Evolutionary conservation across 2,888 invertebrate genomes (phyloP).

Genomic region (Chymomyza fuscimana): DNA sequence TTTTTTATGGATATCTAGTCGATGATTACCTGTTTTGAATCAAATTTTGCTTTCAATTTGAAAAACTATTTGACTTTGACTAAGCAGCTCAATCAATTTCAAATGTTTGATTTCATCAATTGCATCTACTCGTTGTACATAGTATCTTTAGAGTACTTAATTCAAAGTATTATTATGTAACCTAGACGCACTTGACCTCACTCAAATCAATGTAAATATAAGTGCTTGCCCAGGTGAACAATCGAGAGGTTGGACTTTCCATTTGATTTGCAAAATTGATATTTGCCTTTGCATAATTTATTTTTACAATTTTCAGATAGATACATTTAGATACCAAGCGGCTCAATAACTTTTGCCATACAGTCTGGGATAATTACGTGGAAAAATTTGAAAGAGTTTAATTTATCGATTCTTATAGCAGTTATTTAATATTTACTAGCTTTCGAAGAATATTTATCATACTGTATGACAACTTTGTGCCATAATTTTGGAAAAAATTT

Average conservation of each 20-base stretch:
- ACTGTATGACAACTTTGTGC: too few relatives aligned
- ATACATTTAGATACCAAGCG: neutral
- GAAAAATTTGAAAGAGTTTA: neutral
- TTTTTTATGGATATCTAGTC: neutral
- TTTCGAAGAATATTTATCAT: too few relatives aligned
- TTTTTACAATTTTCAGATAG: neutral
- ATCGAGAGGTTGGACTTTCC: neutral
- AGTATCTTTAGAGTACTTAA: neutral
- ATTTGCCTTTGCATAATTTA: neutral
- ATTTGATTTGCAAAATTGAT: constrained; percentile 1
- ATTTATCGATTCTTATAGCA: too few relatives aligned
- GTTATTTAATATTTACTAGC: too few relatives aligned
- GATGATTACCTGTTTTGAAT: neutral
- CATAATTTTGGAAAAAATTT: too few relatives aligned
- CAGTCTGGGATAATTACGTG: neutral
- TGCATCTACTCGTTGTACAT: neutral
- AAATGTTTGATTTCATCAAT: neutral
- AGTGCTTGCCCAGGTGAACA: neutral
- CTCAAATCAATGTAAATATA: neutral
- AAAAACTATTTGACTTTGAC: neutral
- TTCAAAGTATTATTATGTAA: neutral
- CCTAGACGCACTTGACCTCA: constrained; percentile 2
- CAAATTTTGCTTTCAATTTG: neutral
- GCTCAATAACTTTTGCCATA: neutral
- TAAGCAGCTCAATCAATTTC: neutral